Conservation (phyloP, 2,888 invertebrate species). For the Eupithecia abbreviata region DNA sequence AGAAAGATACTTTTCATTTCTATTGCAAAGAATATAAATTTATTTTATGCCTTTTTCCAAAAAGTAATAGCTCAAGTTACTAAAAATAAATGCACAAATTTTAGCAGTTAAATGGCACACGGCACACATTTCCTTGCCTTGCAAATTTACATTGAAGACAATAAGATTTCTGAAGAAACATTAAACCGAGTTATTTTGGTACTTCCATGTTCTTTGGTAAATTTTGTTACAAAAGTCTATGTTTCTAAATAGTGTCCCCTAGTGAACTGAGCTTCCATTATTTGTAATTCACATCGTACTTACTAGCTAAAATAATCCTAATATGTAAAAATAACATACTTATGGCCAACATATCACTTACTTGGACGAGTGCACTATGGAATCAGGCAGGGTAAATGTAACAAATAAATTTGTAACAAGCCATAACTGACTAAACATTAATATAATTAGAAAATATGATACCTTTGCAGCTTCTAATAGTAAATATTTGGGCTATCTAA, state of each 20-base stretch:
- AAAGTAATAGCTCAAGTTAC: neutral
- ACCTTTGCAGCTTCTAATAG: neutral
- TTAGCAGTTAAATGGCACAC: constrained; percentile 31
- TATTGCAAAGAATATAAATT: neutral
- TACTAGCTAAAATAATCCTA: constrained; percentile 63
- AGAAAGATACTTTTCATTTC: neutral
- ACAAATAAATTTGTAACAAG: constrained; percentile 13
- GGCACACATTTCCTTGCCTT: constrained; percentile 30
- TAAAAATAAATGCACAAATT: neutral
- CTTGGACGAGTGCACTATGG: constrained; percentile 43
- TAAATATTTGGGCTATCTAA: neutral
- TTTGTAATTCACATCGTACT: constrained; percentile 51
- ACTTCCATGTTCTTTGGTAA: constrained; percentile 11
- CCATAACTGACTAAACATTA: constrained; percentile 2
- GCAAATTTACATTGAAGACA: constrained; percentile 27
- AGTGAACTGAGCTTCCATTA: constrained; percentile 22
- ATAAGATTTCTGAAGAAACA: constrained; percentile 3
- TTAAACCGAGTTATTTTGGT: neutral
- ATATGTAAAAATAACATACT: constrained; percentile 50
- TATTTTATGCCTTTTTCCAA: neutral
- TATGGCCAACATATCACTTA: constrained; percentile 52
- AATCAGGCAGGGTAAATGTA: constrained; percentile 13
- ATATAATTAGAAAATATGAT: neutral
- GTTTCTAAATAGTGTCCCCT: constrained; percentile 16
- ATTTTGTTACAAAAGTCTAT: neutral